Conservation (phyloP, 2,113 vertebrate genomes). For the Hemibagrus wyckioides region DNA sequence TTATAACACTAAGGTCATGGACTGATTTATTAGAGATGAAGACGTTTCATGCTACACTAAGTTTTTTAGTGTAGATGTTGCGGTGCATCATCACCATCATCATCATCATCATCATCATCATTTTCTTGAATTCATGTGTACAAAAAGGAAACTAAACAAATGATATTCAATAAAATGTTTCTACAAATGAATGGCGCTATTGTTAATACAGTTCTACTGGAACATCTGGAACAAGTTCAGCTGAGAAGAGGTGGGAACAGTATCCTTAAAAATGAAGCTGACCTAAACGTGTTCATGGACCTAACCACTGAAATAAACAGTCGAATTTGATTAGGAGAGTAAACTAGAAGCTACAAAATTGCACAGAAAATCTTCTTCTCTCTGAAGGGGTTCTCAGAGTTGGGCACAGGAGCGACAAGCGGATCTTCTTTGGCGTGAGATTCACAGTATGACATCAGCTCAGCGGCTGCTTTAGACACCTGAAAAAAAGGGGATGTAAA, state of each 20-base stretch:
- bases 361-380: slow-evolving; percentile 83
- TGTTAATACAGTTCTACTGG: neutral
- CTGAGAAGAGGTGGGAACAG: neutral
- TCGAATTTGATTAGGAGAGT: neutral
- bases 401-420: slow-evolving; percentile 76
- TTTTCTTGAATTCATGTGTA: neutral
- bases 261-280: neutral
- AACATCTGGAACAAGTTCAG: neutral
- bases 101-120: too few relatives aligned
- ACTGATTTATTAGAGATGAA: too few relatives aligned
- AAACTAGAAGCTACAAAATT: slow-evolving; percentile 71
- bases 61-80: neutral
- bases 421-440: slow-evolving; percentile 83
- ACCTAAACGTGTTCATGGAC: neutral
- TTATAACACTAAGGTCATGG: neutral
- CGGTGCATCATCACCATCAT: neutral
- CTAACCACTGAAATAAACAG: slow-evolving; percentile 15
- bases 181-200: neutral
- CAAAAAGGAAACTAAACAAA: neutral
- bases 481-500: slow-evolving; percentile 54
- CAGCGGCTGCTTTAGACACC: slow-evolving; percentile 87
- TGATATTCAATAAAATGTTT: neutral
- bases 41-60: too few relatives aligned
- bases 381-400: slow-evolving; percentile 86
- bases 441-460: slow-evolving; percentile 86